Base-by-base conservation (phyloP, 2,888 invertebrate species). In the Drosophila siamana region DNA sequence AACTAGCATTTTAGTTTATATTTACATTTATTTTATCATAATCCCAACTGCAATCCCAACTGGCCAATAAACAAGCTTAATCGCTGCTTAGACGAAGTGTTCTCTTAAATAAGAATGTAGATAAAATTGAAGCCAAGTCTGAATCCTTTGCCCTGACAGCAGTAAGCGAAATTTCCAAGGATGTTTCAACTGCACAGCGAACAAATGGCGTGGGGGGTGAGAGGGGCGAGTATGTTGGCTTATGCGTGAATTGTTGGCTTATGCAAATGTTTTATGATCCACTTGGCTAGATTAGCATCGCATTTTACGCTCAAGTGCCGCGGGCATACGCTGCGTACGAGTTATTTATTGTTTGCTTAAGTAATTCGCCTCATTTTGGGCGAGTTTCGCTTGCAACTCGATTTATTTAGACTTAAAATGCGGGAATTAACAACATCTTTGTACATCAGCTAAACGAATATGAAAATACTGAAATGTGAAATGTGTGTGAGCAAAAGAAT, bases 301-400 rank as follows among this genome's bases (percentile, higher is more conserved):
- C 67, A 46, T 64, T 67, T 59, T 72, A 52, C 52, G 50, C 46
- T 74, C 51, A 74, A 80, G 59, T 72, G 69, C 41, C 62, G 13
- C 47, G 47, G 73, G 61, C 68, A 54, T 44, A 78, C 41, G 61
- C 76, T 81, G 85, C 81, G 73, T 74, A 78, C 80, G 78, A 86
- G 81, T 64, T 76, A 86, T 84, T 78, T 82, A 75, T 54, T 13
- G 52, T 30, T 28, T 40, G 46, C 1, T 22, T 22, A 33, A 33
- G 24, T 33, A 55, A 55, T 52, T 60, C 13, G 33, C 33, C 19
- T 9, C 22, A 15, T 36, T 50, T 50, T 24, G 9, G 22, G 28
- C 19, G n/a, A 2, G 11, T 13, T n/a, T n/a, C n/a, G 9, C 24
- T 36, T 7, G 9, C 8, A 3, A 22, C 8, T 15, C n/a, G 16